These are phyloP conservation scores for Tiliacea citrago DNA, from an alignment of 2,888 invertebrate genomes.

Conservation along the genomic window DNA sequence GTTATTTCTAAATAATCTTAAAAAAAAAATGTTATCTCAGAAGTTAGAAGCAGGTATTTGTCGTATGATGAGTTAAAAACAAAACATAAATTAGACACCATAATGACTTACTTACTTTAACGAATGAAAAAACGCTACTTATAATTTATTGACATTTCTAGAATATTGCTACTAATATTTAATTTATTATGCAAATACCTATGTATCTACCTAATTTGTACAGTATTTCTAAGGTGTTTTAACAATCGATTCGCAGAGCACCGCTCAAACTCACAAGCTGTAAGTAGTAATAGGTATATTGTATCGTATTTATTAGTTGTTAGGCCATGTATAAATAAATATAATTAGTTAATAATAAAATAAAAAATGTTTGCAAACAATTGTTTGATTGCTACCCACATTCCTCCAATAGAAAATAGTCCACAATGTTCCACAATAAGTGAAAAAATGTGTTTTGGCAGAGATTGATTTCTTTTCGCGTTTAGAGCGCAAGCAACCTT, in stretches of 20 bases:
- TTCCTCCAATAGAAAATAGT: background rate
- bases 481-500: conserved; percentile 18
- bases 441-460: background rate
- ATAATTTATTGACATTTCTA: background rate
- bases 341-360: background rate
- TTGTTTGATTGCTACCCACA: conserved; percentile 13
- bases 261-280: too few relatives aligned
- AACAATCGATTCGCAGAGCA: too few relatives aligned
- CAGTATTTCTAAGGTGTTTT: background rate
- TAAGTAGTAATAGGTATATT: background rate
- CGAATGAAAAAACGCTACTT: background rate
- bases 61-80: background rate
- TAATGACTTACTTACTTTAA: background rate
- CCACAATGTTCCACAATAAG: background rate
- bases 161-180: too few relatives aligned
- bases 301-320: background rate
- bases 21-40: background rate
- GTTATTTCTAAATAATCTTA: background rate
- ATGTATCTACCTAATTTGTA: too few relatives aligned
- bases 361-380: background rate
- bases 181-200: too few relatives aligned
- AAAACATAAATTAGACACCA: too few relatives aligned
- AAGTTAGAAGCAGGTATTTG: too few relatives aligned
- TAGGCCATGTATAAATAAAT: background rate
- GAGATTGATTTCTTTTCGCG: conserved; percentile 27